Evolutionary conservation across 35 echinoderm and acorn worm species (phyloP).

Genomic region (Holothuria glaberrima): DNA sequence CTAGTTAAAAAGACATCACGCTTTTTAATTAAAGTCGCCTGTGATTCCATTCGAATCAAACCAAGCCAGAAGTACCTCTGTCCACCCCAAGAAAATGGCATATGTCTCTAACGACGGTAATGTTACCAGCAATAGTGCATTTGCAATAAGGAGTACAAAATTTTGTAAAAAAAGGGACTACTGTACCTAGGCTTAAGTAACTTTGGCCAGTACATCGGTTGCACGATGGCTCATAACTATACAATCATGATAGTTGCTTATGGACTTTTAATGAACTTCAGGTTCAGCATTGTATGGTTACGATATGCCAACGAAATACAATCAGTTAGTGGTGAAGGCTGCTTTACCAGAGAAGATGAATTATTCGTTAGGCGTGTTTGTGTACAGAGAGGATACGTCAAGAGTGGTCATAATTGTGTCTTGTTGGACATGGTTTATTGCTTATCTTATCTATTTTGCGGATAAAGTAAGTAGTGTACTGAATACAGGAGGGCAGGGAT

Average conservation of each 20-base stretch:
- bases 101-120: too few relatives aligned
- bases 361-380: too few relatives aligned
- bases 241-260: not conserved
- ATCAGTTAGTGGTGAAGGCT: too few relatives aligned
- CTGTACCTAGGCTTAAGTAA: not conserved
- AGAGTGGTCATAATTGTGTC: not conserved
- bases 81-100: too few relatives aligned
- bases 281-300: not conserved
- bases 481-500: too few relatives aligned
- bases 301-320: not conserved
- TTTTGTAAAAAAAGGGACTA: not conserved
- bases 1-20: not conserved
- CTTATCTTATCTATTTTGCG: too few relatives aligned
- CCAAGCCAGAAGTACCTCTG: not conserved
- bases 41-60: conserved; percentile 29
- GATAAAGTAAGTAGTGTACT: too few relatives aligned
- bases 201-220: not conserved
- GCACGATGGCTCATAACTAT: not conserved
- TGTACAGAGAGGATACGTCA: not conserved
- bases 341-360: too few relatives aligned
- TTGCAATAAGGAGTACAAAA: not conserved
- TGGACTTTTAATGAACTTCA: not conserved
- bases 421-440: not conserved
- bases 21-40: conserved; percentile 7
- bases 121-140: not conserved